Percentiles rank a stretch among this genome's conserved stretches.
Conservation (phyloP, 2,797 vertebrate species). For the Lithobates sylvaticus region DNA sequence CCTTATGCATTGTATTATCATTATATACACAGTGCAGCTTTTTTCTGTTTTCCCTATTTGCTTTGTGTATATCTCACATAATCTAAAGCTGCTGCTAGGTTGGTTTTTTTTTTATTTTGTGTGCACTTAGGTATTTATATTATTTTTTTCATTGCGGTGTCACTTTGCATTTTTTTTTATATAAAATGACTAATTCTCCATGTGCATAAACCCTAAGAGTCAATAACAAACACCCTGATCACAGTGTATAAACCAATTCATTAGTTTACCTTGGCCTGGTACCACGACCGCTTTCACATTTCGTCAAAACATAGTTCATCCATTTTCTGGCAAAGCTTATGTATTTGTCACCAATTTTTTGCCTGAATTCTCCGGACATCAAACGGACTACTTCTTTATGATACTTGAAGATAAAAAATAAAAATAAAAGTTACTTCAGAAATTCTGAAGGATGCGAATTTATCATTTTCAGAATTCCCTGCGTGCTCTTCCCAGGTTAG, state of each 20-base stretch:
- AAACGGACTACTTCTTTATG: slow-evolving; percentile 98
- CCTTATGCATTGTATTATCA: too few relatives aligned
- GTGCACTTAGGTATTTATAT: too few relatives aligned
- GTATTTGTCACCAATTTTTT: slow-evolving; percentile 96
- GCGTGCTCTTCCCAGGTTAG: too few relatives aligned
- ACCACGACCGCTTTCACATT: slow-evolving; percentile 98
- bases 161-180: too few relatives aligned
- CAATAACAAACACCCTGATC: background rate
- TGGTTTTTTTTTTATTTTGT: too few relatives aligned
- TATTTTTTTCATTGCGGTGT: too few relatives aligned
- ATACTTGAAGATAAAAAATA: slow-evolving; percentile 80
- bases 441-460: background rate
- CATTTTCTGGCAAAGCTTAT: slow-evolving; percentile 96
- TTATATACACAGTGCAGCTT: too few relatives aligned
- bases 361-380: slow-evolving; percentile 97
- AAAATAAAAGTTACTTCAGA: background rate
- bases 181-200: too few relatives aligned
- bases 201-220: too few relatives aligned
- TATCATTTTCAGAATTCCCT: background rate
- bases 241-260: background rate
- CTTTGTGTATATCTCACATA: too few relatives aligned
- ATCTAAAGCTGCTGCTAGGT: too few relatives aligned
- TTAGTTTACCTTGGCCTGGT: slow-evolving; percentile 91
- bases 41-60: too few relatives aligned
- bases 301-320: slow-evolving; percentile 98